Base-by-base conservation (phyloP, 2,113 vertebrate genomes). In the Octodon degus region DNA sequence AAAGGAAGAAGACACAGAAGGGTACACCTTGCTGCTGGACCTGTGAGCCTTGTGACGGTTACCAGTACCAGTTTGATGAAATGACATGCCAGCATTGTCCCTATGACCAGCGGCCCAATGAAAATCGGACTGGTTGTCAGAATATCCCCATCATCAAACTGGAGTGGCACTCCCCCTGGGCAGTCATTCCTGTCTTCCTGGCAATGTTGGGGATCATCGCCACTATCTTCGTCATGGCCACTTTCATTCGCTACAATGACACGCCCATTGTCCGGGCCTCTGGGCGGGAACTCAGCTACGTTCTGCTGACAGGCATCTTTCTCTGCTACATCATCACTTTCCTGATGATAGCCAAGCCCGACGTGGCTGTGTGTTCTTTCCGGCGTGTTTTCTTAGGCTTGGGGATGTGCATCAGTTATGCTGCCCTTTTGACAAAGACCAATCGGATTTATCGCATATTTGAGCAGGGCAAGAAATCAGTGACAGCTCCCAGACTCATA, bases 371-470 rank as follows among this genome's bases (percentile, higher is more conserved):
- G 11, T 99, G 99, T 96, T 99, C 99, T 24, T 99, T 99, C 98
- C 98, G 99, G 9, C 98, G 99, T 12, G 98, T 99, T 72, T 99
- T 99, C 98, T 86, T 99, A 81, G 99, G 99, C 27, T 96, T 99
- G 97, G 99, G 99, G 0, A 99, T 99, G 99, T 99, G 99, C 98
- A 99, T 99, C 97, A 99, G 99, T 96, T 99, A 99, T 2, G 99
- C 99, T 0, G 99, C 99, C 3, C 98, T 99, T 32, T 98, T 99
- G 72, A 99, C 99, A 55, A 99, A 99, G 97, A 99, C 99, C 89
- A 99, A 99, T 98, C 99, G 99, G 89, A 99, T 99, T 98, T 99
- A 99, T 96, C 99, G 99, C 70, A 99, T 99, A 97, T 99, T 99
- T 30, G 99, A 99, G 96, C 99, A 99, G 97, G 99, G 99, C 86